Evolutionary conservation across 2,888 invertebrate genomes (phyloP), one percentile per base, ranked within the genome.

Genomic region (Fabriciana adippe): DNA sequence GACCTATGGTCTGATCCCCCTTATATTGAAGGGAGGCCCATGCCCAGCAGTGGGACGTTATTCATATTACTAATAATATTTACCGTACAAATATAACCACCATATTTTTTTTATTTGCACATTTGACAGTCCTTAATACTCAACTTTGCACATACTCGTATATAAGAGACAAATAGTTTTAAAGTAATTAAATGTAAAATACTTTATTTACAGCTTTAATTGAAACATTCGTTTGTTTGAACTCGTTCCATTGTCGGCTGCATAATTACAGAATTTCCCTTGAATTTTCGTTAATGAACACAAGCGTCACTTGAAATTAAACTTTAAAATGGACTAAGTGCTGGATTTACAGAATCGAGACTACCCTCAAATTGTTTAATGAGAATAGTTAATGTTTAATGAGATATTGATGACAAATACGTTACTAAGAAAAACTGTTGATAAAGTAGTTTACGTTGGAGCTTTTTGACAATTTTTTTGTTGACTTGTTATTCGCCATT

Each of bases 241-340:
- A 51, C 59, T 59, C 35, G 18, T 51, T n/a, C 21, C 60, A 15
- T 55, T 47, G 57, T 53, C 57, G 47, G 53, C 35, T 60, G 55
- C 55, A 55, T 59, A 66, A 66, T 66, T 56, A 64, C 64, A 41
- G 54, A 62, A 54, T 50, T 62, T 35, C 62, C 50, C 45, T 62
- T 53, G 61, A 11, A 54, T 45, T 54, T 62, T 60, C 66, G 60
- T 66, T 59, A 65, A 60, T 66, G 66, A 66, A 51, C 59, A 54
- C 41, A 35, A 50, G 53, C 60, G 55, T 48, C 50, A 60, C 66
- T 66, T 60, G 35, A 56, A 59, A 62, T 67, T 62, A 67, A 67
- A 62, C 26, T 67, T 67, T 62, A 67, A 67, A 62, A 56, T 41
- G 55, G 55, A 18, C 56, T 45, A 62, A 62, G 67, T 67, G 67